Conservation (phyloP, 2,888 invertebrate genomes). For the Oxytorus armatus region DNA sequence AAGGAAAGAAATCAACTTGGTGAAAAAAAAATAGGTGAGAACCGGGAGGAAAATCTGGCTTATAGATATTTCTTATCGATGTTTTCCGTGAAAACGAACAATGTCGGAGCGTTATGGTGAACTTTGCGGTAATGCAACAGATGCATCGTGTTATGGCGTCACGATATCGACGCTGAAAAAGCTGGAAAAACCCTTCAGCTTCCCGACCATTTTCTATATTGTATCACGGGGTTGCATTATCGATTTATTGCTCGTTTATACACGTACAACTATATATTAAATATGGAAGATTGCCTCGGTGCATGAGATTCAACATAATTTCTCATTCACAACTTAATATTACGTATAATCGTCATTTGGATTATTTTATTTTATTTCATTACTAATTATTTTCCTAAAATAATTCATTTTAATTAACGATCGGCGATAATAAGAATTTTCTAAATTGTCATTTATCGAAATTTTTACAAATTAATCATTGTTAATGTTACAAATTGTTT, state of each 20-base stretch:
- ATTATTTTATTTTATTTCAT: no score
- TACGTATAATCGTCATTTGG: no score
- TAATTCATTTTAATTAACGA: no score
- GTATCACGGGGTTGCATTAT: slow-evolving; percentile 58
- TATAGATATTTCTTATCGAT: slow-evolving; percentile 18
- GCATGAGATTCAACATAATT: no score
- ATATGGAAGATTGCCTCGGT: no score
- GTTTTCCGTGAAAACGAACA: slow-evolving; percentile 29
- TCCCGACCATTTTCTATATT: slow-evolving; percentile 53
- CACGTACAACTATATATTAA: not conserved
- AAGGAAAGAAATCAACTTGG: not conserved
- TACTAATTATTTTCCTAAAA: no score
- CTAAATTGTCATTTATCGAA: no score
- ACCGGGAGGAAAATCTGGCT: slow-evolving; percentile 38
- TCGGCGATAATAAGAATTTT: no score
- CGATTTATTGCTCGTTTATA: slow-evolving; percentile 50
- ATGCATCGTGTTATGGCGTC: slow-evolving; percentile 43
- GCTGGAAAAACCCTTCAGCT: slow-evolving; percentile 30
- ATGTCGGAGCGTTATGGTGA: slow-evolving; percentile 18
- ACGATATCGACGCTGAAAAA: slow-evolving; percentile 46
- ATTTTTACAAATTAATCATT: no score
- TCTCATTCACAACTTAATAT: no score
- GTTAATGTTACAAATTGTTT: no score
- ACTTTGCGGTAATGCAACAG: slow-evolving; percentile 49
- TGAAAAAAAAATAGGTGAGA: not conserved